Base-by-base conservation (phyloP, 1,140 invertebrate species). In the Agrypnia vestita region DNA sequence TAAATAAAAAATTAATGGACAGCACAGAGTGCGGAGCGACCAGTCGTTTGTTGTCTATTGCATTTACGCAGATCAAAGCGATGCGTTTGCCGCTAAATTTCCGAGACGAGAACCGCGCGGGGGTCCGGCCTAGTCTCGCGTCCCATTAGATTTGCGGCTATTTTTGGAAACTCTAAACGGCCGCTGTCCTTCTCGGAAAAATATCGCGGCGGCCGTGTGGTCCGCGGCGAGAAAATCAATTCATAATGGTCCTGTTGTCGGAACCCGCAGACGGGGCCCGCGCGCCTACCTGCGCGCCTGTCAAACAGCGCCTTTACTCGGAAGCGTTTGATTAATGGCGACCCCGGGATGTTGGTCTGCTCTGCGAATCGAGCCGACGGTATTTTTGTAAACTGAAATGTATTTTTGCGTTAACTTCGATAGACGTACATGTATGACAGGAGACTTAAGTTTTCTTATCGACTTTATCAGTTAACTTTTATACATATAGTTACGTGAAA, bases 161-260 rank as follows among this genome's bases (percentile, higher is more conserved):
- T 51, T 51, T 51, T 71, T 71, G 67, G n/a, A 71, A 51, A 51
- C 46, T 53, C 13, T n/a, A 49, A 71, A 71, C 67, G 4, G 47
- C 46, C 67, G n/a, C 46, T 19, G 46, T 46, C 17, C 67, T 51
- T 71, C 47, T 25, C 21, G 19, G 67, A 49, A 71, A 71, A 49
- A 71, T 71, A 71, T 71, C 67, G 67, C 67, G 67, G 47, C 67
- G 47, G 67, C n/a, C n/a, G n/a, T 71, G 67, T 71, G 67, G 67
- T 49, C 67, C 46, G 17, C 13, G 49, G 25, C 67, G 46, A 49
- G 67, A 71, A 71, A 67, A 67, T 15, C 0, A 44, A 15, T 44
- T 13, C 15, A 62, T 25, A 62, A 13, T 43, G 7, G 43, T 43
- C 6, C 35, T 67, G 62, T 67, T 67, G 62, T 43, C 44, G 44